These are phyloP conservation scores for Eupithecia abbreviata DNA, from an alignment of 2,888 invertebrate species.

Conservation along the genomic window DNA sequence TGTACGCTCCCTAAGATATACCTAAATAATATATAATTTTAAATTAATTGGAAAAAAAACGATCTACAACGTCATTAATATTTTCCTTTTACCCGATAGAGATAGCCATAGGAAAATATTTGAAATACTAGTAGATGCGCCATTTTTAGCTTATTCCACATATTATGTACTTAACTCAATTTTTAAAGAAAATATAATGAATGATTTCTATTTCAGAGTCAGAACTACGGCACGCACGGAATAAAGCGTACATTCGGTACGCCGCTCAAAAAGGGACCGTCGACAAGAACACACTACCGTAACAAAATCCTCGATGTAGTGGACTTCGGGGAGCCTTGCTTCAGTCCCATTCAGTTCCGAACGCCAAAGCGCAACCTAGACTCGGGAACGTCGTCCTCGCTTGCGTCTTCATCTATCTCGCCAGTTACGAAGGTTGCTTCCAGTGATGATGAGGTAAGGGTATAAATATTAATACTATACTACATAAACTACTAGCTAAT, in stretches of 20 bases:
- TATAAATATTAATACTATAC: not conserved
- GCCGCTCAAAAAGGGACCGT: conserved; percentile 59
- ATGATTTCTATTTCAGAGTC: conserved; percentile 56
- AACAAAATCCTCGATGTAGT: conserved; percentile 75
- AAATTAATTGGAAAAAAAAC: too few species aligned
- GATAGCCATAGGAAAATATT: too few species aligned
- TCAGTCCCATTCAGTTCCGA: conserved; percentile 72
- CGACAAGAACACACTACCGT: conserved; percentile 59
- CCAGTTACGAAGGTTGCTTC: conserved; percentile 68
- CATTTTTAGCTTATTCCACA: too few species aligned
- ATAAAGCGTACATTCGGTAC: conserved; percentile 78
- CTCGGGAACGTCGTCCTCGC: conserved; percentile 63
- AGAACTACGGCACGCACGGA: conserved; percentile 64
- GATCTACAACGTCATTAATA: too few species aligned
- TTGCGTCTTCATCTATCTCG: conserved; percentile 70
- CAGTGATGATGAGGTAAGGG: conserved; percentile 60
- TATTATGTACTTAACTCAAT: not conserved
- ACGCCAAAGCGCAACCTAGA: conserved; percentile 63
- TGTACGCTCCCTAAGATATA: too few species aligned
- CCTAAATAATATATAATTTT: too few species aligned
- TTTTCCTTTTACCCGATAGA: too few species aligned
- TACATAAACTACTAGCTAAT: not conserved
- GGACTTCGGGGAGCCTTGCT: conserved; percentile 71
- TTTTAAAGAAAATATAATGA: not conserved
- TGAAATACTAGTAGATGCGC: not conserved